phyloP scores from a whole-genome alignment of 1,140 invertebrate genomes.

The Yoshiicerus persimilis region DNA sequence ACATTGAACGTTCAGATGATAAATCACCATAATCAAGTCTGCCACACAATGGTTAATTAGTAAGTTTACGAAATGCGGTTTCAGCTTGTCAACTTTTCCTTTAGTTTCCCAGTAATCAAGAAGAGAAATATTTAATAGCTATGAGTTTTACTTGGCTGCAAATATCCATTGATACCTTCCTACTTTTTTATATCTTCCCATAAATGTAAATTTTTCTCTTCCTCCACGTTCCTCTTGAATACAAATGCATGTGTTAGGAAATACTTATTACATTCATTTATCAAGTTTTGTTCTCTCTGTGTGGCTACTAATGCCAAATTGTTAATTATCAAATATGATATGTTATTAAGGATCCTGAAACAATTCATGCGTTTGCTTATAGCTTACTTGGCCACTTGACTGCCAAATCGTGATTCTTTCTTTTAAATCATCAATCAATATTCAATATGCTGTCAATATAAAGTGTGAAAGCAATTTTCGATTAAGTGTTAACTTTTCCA shows the following conservation, averaged over 20 bases:
- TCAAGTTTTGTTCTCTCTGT: background rate
- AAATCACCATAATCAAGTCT: background rate
- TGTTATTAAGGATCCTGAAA: background rate
- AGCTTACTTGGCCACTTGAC: background rate
- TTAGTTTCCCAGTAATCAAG: background rate
- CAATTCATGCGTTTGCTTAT: background rate
- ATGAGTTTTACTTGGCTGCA: background rate
- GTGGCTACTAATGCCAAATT: background rate
- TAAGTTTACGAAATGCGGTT: background rate
- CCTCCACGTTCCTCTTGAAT: background rate
- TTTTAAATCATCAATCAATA: background rate
- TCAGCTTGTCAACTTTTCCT: background rate
- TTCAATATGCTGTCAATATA: background rate
- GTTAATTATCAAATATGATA: background rate
- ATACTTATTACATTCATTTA: background rate
- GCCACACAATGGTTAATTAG: background rate
- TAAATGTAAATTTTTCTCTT: background rate
- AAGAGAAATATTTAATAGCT: background rate
- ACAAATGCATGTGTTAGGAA: no score
- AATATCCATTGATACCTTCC: background rate
- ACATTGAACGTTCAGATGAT: background rate
- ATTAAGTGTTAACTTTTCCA: background rate
- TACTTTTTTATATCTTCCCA: background rate
- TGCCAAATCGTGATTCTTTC: conserved; percentile 1
- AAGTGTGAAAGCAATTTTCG: conserved; percentile 7